These are phyloP conservation scores for Stichodactyla mertensii DNA, from an alignment of 64 coral and sea anemone species.

Conservation along the genomic window DNA sequence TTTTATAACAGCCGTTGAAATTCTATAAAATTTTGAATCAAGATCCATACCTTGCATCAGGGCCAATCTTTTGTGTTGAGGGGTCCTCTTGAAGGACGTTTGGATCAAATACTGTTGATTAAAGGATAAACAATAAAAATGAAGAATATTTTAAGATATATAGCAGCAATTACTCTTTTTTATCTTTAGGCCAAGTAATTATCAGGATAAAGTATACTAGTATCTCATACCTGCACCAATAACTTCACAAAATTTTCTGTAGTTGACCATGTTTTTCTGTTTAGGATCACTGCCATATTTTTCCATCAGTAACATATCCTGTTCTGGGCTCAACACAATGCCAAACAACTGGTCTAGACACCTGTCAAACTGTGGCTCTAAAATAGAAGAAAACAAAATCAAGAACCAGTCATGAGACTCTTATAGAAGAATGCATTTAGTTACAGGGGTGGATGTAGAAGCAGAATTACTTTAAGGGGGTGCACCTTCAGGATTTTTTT, in stretches of 20 bases:
- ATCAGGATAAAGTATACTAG: no score
- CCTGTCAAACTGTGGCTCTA: conserved; percentile 93
- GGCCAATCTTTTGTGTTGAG: conserved; percentile 78
- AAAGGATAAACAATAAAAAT: background rate
- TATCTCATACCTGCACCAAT: conserved; percentile 79
- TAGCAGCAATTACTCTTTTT: no score
- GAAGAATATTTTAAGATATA: no score
- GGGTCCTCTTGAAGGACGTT: conserved; percentile 63
- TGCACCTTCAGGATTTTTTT: no score
- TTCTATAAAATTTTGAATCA: no score
- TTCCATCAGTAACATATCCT: conserved; percentile 69
- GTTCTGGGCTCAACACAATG: conserved; percentile 68
- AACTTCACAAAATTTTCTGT: conserved; percentile 81
- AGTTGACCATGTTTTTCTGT: conserved; percentile 83
- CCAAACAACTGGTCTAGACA: conserved; percentile 97
- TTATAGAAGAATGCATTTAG: no score
- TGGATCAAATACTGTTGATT: conserved; percentile 78
- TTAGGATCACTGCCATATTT: conserved; percentile 92
- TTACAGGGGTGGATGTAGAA: no score
- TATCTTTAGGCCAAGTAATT: no score
- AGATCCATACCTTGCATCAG: conserved; percentile 69
- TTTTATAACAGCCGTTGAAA: no score
- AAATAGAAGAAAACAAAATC: background rate
- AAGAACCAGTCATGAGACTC: no score
- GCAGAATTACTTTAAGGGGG: no score